Evolutionary conservation across 2,113 vertebrate genomes (phyloP).

Genomic region (Corythoichthys intestinalis): DNA sequence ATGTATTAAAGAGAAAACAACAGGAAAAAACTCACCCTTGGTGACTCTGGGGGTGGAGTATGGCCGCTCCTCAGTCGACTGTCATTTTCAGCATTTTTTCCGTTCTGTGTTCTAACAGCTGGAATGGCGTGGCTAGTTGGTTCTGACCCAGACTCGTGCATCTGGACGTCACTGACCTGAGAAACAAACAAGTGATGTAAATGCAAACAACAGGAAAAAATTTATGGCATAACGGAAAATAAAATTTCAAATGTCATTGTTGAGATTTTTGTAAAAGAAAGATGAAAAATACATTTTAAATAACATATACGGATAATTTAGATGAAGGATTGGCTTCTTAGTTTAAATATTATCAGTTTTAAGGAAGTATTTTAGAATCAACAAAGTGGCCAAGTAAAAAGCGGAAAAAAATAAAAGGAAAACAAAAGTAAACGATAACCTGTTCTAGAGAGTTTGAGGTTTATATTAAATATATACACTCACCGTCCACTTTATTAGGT

Average conservation of each 20-base stretch:
- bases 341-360: not conserved
- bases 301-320: not conserved
- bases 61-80: constrained; percentile 59
- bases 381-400: not conserved
- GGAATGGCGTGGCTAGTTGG: constrained; percentile 65
- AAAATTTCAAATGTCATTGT: not conserved
- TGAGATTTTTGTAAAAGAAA: not conserved
- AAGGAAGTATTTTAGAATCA: not conserved
- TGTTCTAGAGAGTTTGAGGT: not conserved
- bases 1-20: constrained; percentile 12
- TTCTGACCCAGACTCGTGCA: constrained; percentile 78
- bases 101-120: constrained; percentile 61
- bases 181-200: constrained; percentile 18
- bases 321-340: not conserved
- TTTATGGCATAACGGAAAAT: not conserved
- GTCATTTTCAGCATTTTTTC: constrained; percentile 59
- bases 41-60: constrained; percentile 57
- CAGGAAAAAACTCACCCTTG: constrained; percentile 51
- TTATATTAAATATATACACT: not conserved
- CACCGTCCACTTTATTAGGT: too few species aligned
- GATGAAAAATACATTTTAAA: not conserved
- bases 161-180: constrained; percentile 69
- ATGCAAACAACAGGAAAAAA: constrained; percentile 14
- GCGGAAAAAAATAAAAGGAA: not conserved
- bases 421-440: not conserved